Base-by-base conservation (phyloP, 2,797 vertebrate genomes). In the Tapera naevia region DNA sequence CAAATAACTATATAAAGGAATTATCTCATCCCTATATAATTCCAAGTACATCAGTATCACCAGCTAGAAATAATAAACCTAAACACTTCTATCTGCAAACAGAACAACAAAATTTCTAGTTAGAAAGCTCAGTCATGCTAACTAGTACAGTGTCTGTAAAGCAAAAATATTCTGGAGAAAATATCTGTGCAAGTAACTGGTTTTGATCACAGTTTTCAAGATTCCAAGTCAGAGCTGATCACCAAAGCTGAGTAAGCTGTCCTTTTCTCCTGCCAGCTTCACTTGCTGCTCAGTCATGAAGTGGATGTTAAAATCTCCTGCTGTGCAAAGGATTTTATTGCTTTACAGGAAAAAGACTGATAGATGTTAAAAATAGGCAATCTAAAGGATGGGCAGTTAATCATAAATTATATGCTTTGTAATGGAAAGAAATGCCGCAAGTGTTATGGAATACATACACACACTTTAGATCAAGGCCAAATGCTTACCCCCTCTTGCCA, bases 291-390 rank as follows among this genome's bases (percentile, higher is more conserved):
- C 75, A 67, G 65, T 65, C 41, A 82, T 64, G 71, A 74, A 86
- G 41, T 54, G 32, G 71, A 76, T 53, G 89, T 81, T 86, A 93
- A 90, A 94, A 80, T 39, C 37, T 94, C 56, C 86, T 78, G 54
- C 75, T 92, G 50, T 67, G 60, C 35, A 87, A 66, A 76, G 43
- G 53, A 58, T 60, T 91, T 86, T 89, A 91, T 58, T 64, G 35
- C 72, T 78, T 51, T 85, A 66, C 37, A 83, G 72, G 45, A 74
- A 80, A 45, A 57, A 65, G 45, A 76, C 41, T 88, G 32, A 66
- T 30, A 45, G 54, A 58, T 8, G 13, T 22, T 72, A 53, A 84
- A 66, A 37, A 30, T 28, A 54, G 27, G 19, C 13, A 33, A 17
- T 33, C 61, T 39, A 91, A 80, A 86, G 30, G 35, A 65, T 11